Base-by-base conservation (phyloP, 2,888 invertebrate species). In the Melolontha melolontha region DNA sequence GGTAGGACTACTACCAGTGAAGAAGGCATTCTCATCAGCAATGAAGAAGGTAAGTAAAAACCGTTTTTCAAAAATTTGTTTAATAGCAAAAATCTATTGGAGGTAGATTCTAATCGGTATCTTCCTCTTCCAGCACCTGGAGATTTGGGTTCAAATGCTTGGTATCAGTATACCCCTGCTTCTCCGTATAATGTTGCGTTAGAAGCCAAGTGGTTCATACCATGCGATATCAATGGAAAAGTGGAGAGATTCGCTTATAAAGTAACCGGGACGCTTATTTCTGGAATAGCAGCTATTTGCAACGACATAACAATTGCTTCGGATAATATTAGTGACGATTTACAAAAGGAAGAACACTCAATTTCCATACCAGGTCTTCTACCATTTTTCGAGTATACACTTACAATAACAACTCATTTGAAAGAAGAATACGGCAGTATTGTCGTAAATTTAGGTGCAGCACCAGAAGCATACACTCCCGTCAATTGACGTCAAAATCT, bases 151-250 rank as follows among this genome's bases (percentile, higher is more conserved):
- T 5, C 47, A 47, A 5, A 39, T 34, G 14, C 34, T 6, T 62
- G 14, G 1, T 62, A 34, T n/a, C 16, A 62, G 2, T 14, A 29
- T 16, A n/a, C 2, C 5, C 34, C 47, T 10, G 11, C 29, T 0
- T 5, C 34, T n/a, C 5, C 5, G 8, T 62, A 62, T 16, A 22
- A 34, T 11, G 59, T 14, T 27, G 7, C 34, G 2, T 16, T 47
- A 7, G 8, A 6, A 16, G 27, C 47, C 12, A 11, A 47, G 11
- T 62, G 47, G 59, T 17, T 0, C 6, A 16, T 62, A 22, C 59
- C 59, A 6, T 62, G 59, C 34, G 47, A 62, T 34, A 62, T 62
- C 2, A 62, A 62, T 11, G 59, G 59, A 1, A 29, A 47, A 34
- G 11, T 62, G 11, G 12, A 5, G n/a, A 12, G 1, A 14, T 52